Conservation (phyloP, 2,888 invertebrate genomes). For the Aethes cnicana region DNA sequence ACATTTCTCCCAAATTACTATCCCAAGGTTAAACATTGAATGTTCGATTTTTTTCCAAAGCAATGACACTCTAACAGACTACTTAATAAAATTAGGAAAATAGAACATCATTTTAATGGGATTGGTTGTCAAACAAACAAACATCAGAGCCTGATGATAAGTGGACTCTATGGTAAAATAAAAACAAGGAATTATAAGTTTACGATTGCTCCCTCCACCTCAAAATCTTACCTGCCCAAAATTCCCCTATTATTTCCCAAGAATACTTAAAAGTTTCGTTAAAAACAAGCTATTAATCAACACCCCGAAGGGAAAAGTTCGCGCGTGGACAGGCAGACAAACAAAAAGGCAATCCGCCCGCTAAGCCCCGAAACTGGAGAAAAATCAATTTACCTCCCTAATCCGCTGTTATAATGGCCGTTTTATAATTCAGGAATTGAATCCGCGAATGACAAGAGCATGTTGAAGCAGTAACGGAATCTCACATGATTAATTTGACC, state of each 20-base stretch:
- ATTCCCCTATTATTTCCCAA: neutral
- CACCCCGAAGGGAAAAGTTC: neutral
- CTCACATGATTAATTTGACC: no score
- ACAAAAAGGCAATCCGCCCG: constrained; percentile 17
- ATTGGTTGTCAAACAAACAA: no score
- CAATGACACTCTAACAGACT: no score
- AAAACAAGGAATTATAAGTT: no score
- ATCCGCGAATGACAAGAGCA: constrained; percentile 31
- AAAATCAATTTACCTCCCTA: constrained; percentile 45
- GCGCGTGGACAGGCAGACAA: constrained; percentile 1
- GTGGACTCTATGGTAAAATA: no score
- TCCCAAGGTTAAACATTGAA: neutral
- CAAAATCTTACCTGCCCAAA: neutral
- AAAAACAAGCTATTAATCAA: constrained; percentile 15
- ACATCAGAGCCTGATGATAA: no score
- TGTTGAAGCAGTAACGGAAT: constrained; percentile 1
- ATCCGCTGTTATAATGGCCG: constrained; percentile 47
- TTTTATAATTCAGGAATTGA: constrained; percentile 48
- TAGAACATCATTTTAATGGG: no score
- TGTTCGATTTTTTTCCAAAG: neutral
- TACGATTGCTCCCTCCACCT: no score
- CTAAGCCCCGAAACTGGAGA: constrained; percentile 32
- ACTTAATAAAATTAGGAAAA: no score
- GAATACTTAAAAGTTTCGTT: neutral
- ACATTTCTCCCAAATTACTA: constrained; percentile 24